phyloP scores from a whole-genome alignment of 2,888 invertebrate species.

The Yponomeuta evonymella region DNA sequence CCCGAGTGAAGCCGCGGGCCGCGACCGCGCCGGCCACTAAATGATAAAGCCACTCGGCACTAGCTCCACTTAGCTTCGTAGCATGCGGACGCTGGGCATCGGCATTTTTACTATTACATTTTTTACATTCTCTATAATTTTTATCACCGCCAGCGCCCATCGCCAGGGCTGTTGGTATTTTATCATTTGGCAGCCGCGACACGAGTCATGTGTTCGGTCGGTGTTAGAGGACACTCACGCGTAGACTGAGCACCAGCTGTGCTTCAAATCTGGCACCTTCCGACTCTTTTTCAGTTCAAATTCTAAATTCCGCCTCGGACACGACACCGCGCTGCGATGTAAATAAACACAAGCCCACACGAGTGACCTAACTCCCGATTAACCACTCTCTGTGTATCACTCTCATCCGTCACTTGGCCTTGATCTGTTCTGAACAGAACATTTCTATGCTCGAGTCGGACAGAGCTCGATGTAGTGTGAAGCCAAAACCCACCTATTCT shows the following conservation, averaged over 20 bases:
- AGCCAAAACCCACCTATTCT: not conserved
- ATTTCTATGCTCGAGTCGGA: not conserved
- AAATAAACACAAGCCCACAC: not conserved
- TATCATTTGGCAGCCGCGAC: slow-evolving; percentile 71
- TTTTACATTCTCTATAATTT: slow-evolving; percentile 11
- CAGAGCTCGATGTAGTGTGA: not conserved
- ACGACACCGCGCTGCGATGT: slow-evolving; percentile 2
- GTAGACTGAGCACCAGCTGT: slow-evolving; percentile 70
- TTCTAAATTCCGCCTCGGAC: slow-evolving; percentile 24
- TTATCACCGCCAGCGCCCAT: slow-evolving; percentile 22
- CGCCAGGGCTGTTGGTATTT: slow-evolving; percentile 55
- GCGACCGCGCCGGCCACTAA: slow-evolving; percentile 58
- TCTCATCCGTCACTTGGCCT: not conserved
- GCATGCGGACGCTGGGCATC: slow-evolving; percentile 49
- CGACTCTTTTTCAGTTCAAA: slow-evolving; percentile 40
- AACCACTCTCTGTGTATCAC: not conserved
- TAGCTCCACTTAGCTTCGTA: slow-evolving; percentile 40
- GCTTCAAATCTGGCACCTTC: slow-evolving; percentile 70
- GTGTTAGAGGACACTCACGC: slow-evolving; percentile 45
- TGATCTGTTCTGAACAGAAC: not conserved
- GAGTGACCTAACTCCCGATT: not conserved
- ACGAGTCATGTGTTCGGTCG: slow-evolving; percentile 53
- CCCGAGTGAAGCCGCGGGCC: slow-evolving; percentile 24
- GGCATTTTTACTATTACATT: slow-evolving; percentile 28
- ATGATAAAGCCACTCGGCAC: slow-evolving; percentile 54